Evolutionary conservation across 2,797 vertebrate genomes (phyloP).

Genomic region (Dromococcyx pavoninus): DNA sequence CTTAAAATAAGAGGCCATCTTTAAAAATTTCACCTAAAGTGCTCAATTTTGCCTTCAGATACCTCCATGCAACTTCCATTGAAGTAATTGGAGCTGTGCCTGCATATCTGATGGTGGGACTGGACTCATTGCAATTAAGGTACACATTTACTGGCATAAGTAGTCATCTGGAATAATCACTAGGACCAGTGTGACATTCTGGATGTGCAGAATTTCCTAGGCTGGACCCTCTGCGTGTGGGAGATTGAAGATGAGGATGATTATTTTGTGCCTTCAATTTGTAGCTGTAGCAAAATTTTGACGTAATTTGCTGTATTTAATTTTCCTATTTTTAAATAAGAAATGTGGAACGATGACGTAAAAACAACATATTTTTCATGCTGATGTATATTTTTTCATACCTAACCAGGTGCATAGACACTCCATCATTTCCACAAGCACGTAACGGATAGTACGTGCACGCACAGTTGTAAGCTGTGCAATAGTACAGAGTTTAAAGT

Average conservation of each 20-base stretch:
- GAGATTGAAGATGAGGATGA: background rate
- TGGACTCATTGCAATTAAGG: slow-evolving; percentile 66
- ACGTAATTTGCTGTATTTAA: background rate
- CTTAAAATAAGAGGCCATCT: slow-evolving; percentile 60
- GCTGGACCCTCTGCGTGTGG: background rate
- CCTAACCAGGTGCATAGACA: background rate
- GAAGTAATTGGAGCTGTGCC: slow-evolving; percentile 70
- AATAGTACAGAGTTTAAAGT: background rate
- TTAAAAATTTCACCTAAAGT: slow-evolving; percentile 70
- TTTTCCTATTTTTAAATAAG: background rate
- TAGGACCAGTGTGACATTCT: slow-evolving; percentile 26
- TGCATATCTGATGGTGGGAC: slow-evolving; percentile 68
- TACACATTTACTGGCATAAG: slow-evolving; percentile 57
- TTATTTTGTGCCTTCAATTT: background rate
- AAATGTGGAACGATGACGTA: background rate
- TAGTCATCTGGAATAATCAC: slow-evolving; percentile 32
- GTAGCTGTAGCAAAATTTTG: background rate
- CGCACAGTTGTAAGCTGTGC: background rate
- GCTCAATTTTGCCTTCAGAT: slow-evolving; percentile 71
- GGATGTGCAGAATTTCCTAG: slow-evolving; percentile 9
- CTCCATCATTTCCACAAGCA: background rate
- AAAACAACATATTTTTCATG: background rate
- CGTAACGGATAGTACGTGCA: fast-evolving
- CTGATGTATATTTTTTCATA: background rate
- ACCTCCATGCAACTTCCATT: slow-evolving; percentile 69